Evolutionary conservation across 2,888 invertebrate species (phyloP).

Genomic region (Notodromas monacha): DNA sequence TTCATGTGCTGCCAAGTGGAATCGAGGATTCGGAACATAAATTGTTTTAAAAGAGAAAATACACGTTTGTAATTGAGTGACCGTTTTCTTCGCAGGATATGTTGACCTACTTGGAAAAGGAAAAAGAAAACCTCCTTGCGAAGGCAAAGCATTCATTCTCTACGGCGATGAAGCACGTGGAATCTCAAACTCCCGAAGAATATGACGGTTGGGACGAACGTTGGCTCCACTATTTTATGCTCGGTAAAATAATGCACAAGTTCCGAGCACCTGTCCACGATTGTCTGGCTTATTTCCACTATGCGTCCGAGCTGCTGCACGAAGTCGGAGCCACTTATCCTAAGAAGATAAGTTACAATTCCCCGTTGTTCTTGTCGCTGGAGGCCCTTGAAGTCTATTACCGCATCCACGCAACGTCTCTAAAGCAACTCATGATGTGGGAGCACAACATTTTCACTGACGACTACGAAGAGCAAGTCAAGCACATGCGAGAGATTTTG

Average conservation of each 20-base stretch:
- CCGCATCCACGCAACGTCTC: slow-evolving; percentile 52
- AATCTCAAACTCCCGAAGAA: slow-evolving; percentile 21
- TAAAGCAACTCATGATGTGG: slow-evolving; percentile 40
- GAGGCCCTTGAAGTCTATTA: slow-evolving; percentile 44
- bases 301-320: slow-evolving; percentile 39
- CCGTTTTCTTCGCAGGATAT: background rate
- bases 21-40: too few species aligned
- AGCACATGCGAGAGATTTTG: too few species aligned
- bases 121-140: slow-evolving; percentile 42
- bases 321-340: slow-evolving; percentile 54
- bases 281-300: slow-evolving; percentile 24
- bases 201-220: slow-evolving; percentile 37
- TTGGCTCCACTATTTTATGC: slow-evolving; percentile 74
- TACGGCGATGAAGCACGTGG: slow-evolving; percentile 14
- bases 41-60: too few species aligned
- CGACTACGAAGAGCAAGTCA: too few species aligned
- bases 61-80: background rate
- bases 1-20: too few species aligned
- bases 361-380: slow-evolving; percentile 44
- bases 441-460: too few species aligned
- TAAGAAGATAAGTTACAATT: slow-evolving; percentile 46
- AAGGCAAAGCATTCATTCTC: slow-evolving; percentile 43
- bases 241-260: slow-evolving; percentile 81
- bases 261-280: slow-evolving; percentile 33
- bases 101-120: slow-evolving; percentile 21